These are phyloP conservation scores for Hesperophylax magnus DNA, from an alignment of 1,140 invertebrate genomes.

Conservation along the genomic window DNA sequence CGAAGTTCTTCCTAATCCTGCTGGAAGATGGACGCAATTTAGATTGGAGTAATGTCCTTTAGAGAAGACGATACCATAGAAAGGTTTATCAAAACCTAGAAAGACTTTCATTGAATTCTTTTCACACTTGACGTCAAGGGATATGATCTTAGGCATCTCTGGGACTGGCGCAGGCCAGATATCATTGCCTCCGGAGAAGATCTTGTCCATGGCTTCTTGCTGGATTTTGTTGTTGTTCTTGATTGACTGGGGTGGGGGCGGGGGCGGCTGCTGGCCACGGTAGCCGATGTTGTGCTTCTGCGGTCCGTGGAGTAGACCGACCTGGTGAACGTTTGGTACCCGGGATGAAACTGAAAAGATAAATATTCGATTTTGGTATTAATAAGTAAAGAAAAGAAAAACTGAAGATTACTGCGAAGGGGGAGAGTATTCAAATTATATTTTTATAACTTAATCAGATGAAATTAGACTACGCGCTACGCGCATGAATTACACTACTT, in stretches of 20 bases:
- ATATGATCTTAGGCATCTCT: constrained; percentile 93
- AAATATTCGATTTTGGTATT: not conserved
- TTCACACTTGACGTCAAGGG: constrained; percentile 94
- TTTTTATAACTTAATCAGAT: too few species aligned
- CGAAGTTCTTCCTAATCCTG: constrained; percentile 86
- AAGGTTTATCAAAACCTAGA: constrained; percentile 93
- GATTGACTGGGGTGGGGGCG: constrained; percentile 71
- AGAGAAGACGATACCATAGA: constrained; percentile 95
- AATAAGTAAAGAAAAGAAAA: too few species aligned
- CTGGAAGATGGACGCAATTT: constrained; percentile 92
- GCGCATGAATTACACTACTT: too few species aligned
- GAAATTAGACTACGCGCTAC: too few species aligned
- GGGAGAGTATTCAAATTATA: too few species aligned
- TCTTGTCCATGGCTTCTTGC: constrained; percentile 68
- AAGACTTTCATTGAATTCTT: constrained; percentile 95
- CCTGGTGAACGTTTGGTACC: constrained; percentile 67
- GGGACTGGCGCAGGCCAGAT: constrained; percentile 85
- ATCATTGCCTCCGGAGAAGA: constrained; percentile 76
- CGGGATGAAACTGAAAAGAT: constrained; percentile 65
- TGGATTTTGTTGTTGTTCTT: constrained; percentile 70
- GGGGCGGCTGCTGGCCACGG: constrained; percentile 77
- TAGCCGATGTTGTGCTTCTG: constrained; percentile 70
- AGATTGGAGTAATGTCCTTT: constrained; percentile 94
- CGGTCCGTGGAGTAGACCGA: constrained; percentile 68
- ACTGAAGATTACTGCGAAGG: too few species aligned